phyloP scores from a whole-genome alignment of 2,888 invertebrate species.

The Sarcophaga rosellei region DNA sequence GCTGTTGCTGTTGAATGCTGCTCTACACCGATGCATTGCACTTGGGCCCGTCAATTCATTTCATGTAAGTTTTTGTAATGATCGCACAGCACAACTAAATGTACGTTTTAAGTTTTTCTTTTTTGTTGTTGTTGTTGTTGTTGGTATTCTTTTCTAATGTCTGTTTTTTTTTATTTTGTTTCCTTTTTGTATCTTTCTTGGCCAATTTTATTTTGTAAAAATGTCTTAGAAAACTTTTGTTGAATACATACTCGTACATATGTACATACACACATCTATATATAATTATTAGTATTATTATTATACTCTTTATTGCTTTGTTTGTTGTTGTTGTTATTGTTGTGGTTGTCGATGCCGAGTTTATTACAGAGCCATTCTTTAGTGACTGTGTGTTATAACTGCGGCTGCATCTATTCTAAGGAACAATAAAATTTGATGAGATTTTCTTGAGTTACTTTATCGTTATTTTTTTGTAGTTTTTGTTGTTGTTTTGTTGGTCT shows the following conservation, averaged over 20 bases:
- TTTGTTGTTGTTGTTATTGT: background rate
- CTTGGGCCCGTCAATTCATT: constrained; percentile 1
- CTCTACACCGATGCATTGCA: constrained; percentile 28
- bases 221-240: constrained; percentile 15
- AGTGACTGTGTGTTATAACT: background rate
- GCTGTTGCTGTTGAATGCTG: constrained; percentile 22
- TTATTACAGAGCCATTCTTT: background rate
- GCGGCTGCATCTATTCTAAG: constrained; percentile 18
- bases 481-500: background rate
- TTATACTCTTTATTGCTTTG: constrained; percentile 5
- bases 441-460: background rate
- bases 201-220: background rate
- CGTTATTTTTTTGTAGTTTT: background rate
- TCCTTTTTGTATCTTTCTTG: background rate
- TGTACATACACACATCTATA: constrained; percentile 4
- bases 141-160: background rate
- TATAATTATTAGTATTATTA: constrained; percentile 25
- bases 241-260: background rate
- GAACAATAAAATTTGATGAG: constrained; percentile 62
- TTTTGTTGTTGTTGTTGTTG: background rate
- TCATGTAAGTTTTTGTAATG: background rate
- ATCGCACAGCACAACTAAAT: background rate
- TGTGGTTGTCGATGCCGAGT: background rate
- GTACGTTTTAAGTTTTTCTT: background rate
- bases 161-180: background rate